Base-by-base conservation (phyloP, 2,797 vertebrate genomes). In the Spea hammondii region DNA sequence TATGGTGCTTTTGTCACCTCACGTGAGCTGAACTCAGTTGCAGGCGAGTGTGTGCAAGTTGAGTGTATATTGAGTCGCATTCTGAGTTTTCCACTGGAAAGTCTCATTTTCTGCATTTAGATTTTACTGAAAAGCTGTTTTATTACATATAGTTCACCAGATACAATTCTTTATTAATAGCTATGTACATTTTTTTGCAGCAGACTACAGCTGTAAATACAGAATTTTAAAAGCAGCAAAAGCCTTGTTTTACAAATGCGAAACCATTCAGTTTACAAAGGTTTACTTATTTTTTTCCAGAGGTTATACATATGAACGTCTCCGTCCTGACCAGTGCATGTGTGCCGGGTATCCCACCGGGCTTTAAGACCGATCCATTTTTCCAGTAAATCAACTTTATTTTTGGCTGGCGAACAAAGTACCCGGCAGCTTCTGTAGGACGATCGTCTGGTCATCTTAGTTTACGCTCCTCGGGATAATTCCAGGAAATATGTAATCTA, bases 311-410 rank as follows among this genome's bases (percentile, higher is more conserved):
- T 55, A 75, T 70, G 64, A 10, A 73, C 60, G 59, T 45, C 64
- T 54, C 65, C 60, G 57, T 65, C 65, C 46, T 67, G 71, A 66
- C 59, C 73, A 74, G 66, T 46, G 57, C 68, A 51, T 13, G 48
- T 9, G 9, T 65, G 44, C 13, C 11, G 55, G 53, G 54, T 59
- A 70, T 76, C 79, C 79, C 79, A 62, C 13, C 14, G 65, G 79
- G 48, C 51, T 17, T 13, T 6, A 4, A 48, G 49, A 14, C 67
- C 59, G 73, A 75, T 80, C 59, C 73, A 80, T 76, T 80, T 32
- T 80, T 80, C 79, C 79, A 80, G 73, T 76, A 80, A 80, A 80
- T 80, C 76, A 76, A 80, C 73, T 80, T 80, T 74, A 71, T 17
- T 65, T 80, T 80, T 80, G 79, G 79, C 73, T 65, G 60, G 50